Base-by-base conservation (phyloP, 2,113 vertebrate genomes). In the Pionites leucogaster region DNA sequence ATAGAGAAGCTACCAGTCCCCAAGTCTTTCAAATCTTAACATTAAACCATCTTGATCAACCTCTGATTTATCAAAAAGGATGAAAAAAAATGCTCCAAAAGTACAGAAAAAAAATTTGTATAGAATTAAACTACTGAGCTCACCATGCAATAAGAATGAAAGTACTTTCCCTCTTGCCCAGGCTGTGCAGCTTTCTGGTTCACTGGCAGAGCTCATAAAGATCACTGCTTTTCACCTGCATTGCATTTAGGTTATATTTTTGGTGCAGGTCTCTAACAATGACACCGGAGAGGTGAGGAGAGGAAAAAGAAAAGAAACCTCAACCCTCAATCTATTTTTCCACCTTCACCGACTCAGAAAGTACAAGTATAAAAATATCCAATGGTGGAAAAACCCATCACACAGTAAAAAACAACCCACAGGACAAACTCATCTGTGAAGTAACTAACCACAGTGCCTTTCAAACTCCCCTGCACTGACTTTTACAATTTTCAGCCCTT, bases 311-410 rank as follows among this genome's bases (percentile, higher is more conserved):
- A 27, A 44, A 16, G 11, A 57, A n/a, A 86, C 35, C 39, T 53
- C 69, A 83, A 49, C 25, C 31, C 8, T 20, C 50, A 49, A 84
- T 78, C 60, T 95, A 50, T 71, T 97, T 98, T 95, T 97, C 97
- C 93, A 92, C 95, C 71, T 57, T 92, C 92, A 96, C 85, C 95
- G 96, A 97, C 95, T 96, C 93, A 97, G 97, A 98, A 97, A 97
- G 87, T 94, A 97, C 96, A 93, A 94, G 82, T 62, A 95, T 44
- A 89, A 96, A 94, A 94, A 96, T 92, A 95, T 1, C 13, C 46
- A 92, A 1, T 63, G 83, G 83, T 87, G 97, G 98, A 98, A 98
- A 98, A 98, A 83, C 95, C 95, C 95, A 96, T 94, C 96, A 78
- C 85, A 95, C 77, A 90, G 93, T 69, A 86, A 93, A 94, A 97